phyloP scores from a whole-genome alignment of 2,888 invertebrate genomes.

The Pseudanteris insignis region DNA sequence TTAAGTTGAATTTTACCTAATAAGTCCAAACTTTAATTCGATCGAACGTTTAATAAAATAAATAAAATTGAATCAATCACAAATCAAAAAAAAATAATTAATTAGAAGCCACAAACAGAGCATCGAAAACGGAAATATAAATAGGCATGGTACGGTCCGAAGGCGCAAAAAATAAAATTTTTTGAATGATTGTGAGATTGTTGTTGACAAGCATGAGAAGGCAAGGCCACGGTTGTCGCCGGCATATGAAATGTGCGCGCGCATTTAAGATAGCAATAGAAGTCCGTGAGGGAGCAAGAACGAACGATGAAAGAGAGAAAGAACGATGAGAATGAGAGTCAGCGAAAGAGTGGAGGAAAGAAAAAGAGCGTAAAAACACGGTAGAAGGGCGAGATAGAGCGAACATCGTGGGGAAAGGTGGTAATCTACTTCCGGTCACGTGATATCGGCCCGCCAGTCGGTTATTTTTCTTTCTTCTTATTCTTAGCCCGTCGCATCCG shows the following conservation, averaged over 20 bases:
- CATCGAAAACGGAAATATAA: too few species aligned
- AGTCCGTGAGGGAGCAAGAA: slow-evolving; percentile 10
- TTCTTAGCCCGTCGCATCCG: slow-evolving; percentile 64
- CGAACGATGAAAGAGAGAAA: slow-evolving; percentile 1
- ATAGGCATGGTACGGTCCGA: too few species aligned
- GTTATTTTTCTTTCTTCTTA: slow-evolving; percentile 66
- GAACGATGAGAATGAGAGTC: background rate
- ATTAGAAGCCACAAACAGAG: too few species aligned
- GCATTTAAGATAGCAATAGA: slow-evolving; percentile 23
- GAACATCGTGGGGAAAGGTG: slow-evolving; percentile 41
- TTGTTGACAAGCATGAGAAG: slow-evolving; percentile 37
- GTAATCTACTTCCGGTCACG: slow-evolving; percentile 65
- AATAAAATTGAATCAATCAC: too few species aligned
- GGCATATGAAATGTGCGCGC: slow-evolving; percentile 37
- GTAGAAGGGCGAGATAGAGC: slow-evolving; percentile 36
- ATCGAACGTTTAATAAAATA: too few species aligned
- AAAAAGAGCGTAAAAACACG: slow-evolving; percentile 29
- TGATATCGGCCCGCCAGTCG: slow-evolving; percentile 61
- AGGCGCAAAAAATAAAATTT: slow-evolving; percentile 2
- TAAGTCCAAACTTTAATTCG: too few species aligned
- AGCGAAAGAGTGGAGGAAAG: slow-evolving; percentile 14
- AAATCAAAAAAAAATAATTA: too few species aligned
- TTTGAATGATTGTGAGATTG: slow-evolving; percentile 29
- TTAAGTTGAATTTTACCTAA: too few species aligned
- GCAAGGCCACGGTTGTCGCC: slow-evolving; percentile 33